Base-by-base conservation (phyloP, 2,797 vertebrate genomes). In the Coregonus suidteri region DNA sequence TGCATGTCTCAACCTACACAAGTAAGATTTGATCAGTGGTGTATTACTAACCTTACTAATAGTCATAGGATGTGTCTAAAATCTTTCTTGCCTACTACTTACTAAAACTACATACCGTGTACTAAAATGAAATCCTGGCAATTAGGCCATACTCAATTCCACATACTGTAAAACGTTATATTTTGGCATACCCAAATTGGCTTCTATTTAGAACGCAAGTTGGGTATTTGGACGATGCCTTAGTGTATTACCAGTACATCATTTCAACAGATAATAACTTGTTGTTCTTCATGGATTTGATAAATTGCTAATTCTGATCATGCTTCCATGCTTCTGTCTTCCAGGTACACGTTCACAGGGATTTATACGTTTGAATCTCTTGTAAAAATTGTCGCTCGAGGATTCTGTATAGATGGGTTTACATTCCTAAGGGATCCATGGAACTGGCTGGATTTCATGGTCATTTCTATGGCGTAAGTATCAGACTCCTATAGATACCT, bases 391-490 rank as follows among this genome's bases (percentile, higher is more conserved):
- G 94, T 95, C n/a, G 98, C 98, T 0, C 95, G 98, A 92, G 98
- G 98, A 84, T 99, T 99, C 96, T 99, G 97, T 94, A 99, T 99
- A 97, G 97, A 99, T 41, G 94, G 95, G 62, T 99, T 99, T 90
- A 99, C 98, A 82, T 99, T 99, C 94, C 96, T 99, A 41, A 93
- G 98, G 79, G 98, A 99, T 62, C 96, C 98, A 9, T 99, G 98
- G 98, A 99, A 99, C 95, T 99, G 98, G 98, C 92, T 99, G 91
- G 98, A 99, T 90, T 99, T 99, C 95, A 99, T 98, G 81, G 98
- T 99, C 84, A 99, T 99, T 93, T 98, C 97, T 85, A 99, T 99
- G 98, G 98, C 98, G 98, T 99, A 95, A 98, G 98, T 99, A 89
- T 75, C 64, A 59, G 75, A 83, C 11, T 70, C 2, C 62, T 64